Conservation (phyloP, 2,888 invertebrate genomes). For the Cephus rjabovi region DNA sequence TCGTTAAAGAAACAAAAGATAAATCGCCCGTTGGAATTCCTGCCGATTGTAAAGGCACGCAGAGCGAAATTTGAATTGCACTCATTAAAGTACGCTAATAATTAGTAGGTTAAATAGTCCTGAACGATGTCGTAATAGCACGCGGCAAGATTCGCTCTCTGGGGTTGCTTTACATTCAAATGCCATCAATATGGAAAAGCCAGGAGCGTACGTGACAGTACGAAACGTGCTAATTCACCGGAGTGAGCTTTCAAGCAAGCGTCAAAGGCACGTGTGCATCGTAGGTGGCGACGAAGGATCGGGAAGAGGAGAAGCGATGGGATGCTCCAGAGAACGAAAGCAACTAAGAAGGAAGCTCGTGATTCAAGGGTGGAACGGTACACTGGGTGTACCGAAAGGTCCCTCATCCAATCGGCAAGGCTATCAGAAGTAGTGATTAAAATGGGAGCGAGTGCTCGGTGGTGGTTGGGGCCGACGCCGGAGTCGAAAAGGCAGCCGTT, state of each 20-base stretch:
- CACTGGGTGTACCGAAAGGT: constrained; percentile 40
- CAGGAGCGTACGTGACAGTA: too few relatives aligned
- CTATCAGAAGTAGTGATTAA: constrained; percentile 57
- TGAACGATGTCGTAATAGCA: constrained; percentile 31
- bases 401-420: constrained; percentile 52
- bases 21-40: too few relatives aligned
- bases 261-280: too few relatives aligned
- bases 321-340: too few relatives aligned
- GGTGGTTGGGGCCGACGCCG: constrained; percentile 28
- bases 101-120: constrained; percentile 45
- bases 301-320: too few relatives aligned
- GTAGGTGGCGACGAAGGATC: too few relatives aligned
- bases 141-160: constrained; percentile 32
- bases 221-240: too few relatives aligned
- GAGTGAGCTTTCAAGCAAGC: too few relatives aligned
- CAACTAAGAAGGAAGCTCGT: not conserved
- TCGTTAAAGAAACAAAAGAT: too few relatives aligned
- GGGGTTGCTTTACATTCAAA: constrained; percentile 30
- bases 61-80: constrained; percentile 43
- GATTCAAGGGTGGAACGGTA: constrained; percentile 27
- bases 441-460: constrained; percentile 49
- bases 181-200: not conserved
- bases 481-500: too few relatives aligned
- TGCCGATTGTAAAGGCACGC: constrained; percentile 11
- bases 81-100: constrained; percentile 41